A percentile compares a stretch with the other conserved stretches of the same genome.
Evolutionary conservation across 2,113 vertebrate genomes (phyloP).

Genomic region (Rhabdornis inornatus): DNA sequence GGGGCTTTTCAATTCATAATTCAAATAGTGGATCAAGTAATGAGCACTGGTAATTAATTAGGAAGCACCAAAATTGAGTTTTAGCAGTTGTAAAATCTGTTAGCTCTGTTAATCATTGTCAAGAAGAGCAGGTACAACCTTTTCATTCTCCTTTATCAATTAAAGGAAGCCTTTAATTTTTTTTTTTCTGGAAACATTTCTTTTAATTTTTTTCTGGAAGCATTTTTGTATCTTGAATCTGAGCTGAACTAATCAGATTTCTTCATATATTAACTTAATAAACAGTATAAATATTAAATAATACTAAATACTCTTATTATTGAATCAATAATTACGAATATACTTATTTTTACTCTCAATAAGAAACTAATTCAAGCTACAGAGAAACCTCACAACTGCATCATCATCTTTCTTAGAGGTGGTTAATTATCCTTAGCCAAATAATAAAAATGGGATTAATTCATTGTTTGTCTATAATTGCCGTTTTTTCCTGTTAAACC

Average conservation of each 20-base stretch:
- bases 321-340: background rate
- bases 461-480: background rate
- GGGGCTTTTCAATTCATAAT: accelerated
- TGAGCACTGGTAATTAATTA: background rate
- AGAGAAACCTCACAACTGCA: background rate
- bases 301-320: background rate
- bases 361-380: background rate
- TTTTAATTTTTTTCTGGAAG: background rate
- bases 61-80: background rate
- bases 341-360: background rate
- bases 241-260: background rate
- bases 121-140: background rate
- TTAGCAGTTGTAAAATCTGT: background rate
- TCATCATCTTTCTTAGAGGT: background rate
- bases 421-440: background rate
- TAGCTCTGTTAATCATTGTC: background rate
- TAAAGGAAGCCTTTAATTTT: background rate
- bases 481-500: background rate
- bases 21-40: background rate
- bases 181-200: background rate
- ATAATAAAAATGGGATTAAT: background rate
- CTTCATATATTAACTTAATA: background rate
- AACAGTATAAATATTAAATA: background rate
- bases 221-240: background rate
- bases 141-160: background rate